Conservation (phyloP, 2,888 invertebrate species). For the Eurytoma californica region DNA sequence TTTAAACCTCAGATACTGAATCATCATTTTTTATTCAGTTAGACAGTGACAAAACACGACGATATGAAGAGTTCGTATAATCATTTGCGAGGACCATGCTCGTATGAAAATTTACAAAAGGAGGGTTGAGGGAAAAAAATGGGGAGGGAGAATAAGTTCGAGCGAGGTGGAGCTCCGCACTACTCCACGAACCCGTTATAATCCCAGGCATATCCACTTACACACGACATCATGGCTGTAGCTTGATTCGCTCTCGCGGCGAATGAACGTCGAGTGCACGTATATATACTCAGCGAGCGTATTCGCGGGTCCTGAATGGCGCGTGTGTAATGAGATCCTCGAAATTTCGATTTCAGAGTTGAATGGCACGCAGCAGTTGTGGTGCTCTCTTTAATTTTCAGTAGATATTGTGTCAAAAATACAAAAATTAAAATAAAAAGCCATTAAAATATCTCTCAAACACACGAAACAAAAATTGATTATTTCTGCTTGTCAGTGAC, state of each 20-base stretch:
- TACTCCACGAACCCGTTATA: conserved; percentile 59
- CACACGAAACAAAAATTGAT: not conserved
- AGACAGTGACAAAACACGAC: conserved; percentile 1
- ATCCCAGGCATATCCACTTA: conserved; percentile 74
- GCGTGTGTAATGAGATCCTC: conserved; percentile 5
- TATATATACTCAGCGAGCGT: conserved; percentile 2
- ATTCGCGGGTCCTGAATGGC: conserved; percentile 1
- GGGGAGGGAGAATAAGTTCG: conserved; percentile 16
- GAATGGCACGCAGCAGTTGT: not conserved
- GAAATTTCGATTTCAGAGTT: conserved; percentile 7
- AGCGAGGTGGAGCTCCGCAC: conserved; percentile 54
- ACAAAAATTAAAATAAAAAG: too few species aligned
- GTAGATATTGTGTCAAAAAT: too few species aligned
- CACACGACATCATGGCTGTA: conserved; percentile 68
- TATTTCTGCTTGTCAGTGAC: not conserved
- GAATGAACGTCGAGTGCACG: conserved; percentile 42
- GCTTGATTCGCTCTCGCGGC: conserved; percentile 64
- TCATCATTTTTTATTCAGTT: too few species aligned
- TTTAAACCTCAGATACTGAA: too few species aligned
- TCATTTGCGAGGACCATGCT: not conserved
- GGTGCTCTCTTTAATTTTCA: too few species aligned
- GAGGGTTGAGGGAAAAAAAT: conserved; percentile 1
- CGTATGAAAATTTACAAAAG: conserved; percentile 1
- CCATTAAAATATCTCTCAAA: too few species aligned
- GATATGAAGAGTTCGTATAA: not conserved